Evolutionary conservation across 2,888 invertebrate genomes (phyloP).

Genomic region (Alcis repandata): DNA sequence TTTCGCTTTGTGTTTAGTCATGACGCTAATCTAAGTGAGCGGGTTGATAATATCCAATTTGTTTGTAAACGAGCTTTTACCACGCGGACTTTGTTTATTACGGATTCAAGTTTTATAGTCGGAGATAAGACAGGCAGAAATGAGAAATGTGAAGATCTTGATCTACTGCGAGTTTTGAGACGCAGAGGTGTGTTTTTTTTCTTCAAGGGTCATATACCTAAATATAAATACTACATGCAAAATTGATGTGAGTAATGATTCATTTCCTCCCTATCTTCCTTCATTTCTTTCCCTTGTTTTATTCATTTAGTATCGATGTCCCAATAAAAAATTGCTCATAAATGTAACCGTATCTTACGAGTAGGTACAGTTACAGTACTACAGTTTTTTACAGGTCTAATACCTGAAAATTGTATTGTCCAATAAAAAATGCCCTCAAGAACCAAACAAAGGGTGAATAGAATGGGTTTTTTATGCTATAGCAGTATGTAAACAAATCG

Average conservation of each 20-base stretch:
- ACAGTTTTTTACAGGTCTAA: too few relatives aligned
- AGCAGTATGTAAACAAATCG: slow-evolving; percentile 1
- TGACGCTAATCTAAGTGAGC: slow-evolving; percentile 25
- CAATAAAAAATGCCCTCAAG: neutral
- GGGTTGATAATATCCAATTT: slow-evolving; percentile 28
- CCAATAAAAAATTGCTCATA: neutral
- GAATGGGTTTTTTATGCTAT: neutral
- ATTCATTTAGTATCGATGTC: too few relatives aligned
- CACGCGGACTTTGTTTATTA: slow-evolving; percentile 2
- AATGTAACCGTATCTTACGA: too few relatives aligned
- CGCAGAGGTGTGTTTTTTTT: too few relatives aligned
- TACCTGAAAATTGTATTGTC: neutral
- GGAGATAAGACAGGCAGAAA: neutral
- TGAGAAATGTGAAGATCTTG: too few relatives aligned
- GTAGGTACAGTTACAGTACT: too few relatives aligned
- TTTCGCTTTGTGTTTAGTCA: slow-evolving; percentile 27
- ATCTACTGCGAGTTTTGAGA: too few relatives aligned
- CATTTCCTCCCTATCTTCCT: too few relatives aligned
- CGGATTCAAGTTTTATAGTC: neutral
- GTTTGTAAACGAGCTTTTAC: slow-evolving; percentile 19
- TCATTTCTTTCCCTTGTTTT: too few relatives aligned
- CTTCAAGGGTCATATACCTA: too few relatives aligned
- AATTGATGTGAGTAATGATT: too few relatives aligned
- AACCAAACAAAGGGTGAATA: slow-evolving; percentile 17
- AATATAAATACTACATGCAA: too few relatives aligned